A percentile compares a stretch with the other conserved stretches of the same genome.
Evolutionary conservation across 2,113 vertebrate genomes (phyloP).

Genomic region (Halichoeres trimaculatus): DNA sequence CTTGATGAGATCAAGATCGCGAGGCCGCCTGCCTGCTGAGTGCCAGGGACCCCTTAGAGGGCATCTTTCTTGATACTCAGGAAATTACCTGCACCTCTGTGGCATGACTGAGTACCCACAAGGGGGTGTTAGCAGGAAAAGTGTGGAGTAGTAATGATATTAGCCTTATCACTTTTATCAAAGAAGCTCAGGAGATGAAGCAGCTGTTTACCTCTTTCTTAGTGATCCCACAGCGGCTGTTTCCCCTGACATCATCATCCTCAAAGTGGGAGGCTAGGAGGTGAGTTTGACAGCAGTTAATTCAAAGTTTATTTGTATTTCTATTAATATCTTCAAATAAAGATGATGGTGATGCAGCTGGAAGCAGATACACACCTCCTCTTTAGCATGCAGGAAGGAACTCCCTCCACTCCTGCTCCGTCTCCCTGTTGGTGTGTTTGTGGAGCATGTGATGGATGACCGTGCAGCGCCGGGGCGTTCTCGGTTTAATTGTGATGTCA

Average conservation of each 20-base stretch:
- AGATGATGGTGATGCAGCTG: too few relatives aligned
- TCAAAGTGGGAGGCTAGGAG: background rate
- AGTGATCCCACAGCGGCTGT: background rate
- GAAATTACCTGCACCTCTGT: constrained; percentile 47
- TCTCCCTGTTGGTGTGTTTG: constrained; percentile 26
- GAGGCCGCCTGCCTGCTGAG: constrained; percentile 49
- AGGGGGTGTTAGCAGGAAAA: constrained; percentile 10
- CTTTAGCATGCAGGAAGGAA: constrained; percentile 57
- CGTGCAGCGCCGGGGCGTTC: constrained; percentile 57
- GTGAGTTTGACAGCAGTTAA: too few relatives aligned
- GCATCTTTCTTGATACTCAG: constrained; percentile 41
- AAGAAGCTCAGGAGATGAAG: too few relatives aligned
- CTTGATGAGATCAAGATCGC: constrained; percentile 73
- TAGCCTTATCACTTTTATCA: background rate
- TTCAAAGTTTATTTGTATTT: too few relatives aligned
- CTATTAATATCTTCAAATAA: too few relatives aligned
- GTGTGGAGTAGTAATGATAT: constrained; percentile 23
- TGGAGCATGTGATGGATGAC: constrained; percentile 77
- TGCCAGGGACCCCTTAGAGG: constrained; percentile 43
- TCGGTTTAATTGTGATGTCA: constrained; percentile 80
- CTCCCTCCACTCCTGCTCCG: background rate
- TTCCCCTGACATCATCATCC: background rate
- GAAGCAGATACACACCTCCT: constrained; percentile 29
- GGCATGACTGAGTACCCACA: constrained; percentile 23
- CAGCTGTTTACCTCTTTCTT: too few relatives aligned